Evolutionary conservation across 2,888 invertebrate species (phyloP).

Genomic region (Frankliniella fusca): DNA sequence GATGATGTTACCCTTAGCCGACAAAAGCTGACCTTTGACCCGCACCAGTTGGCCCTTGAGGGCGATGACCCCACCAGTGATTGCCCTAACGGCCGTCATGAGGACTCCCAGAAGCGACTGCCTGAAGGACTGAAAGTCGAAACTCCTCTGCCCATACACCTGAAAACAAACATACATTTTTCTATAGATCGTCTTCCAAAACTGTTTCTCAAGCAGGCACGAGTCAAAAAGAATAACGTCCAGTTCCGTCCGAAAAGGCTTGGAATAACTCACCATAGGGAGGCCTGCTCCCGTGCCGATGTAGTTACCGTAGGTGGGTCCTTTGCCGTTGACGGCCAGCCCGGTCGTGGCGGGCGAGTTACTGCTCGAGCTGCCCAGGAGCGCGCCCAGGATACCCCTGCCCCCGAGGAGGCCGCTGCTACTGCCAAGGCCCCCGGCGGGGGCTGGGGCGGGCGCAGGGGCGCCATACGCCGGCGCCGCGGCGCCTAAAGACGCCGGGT

Average conservation of each 20-base stretch:
- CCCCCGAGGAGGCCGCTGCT: neutral
- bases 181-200: too few relatives aligned
- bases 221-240: too few relatives aligned
- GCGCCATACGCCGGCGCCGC: too few relatives aligned
- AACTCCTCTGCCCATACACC: constrained; percentile 43
- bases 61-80: constrained; percentile 77
- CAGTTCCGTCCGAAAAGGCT: too few relatives aligned
- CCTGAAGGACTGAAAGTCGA: constrained; percentile 69
- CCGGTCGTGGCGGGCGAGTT: neutral
- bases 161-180: too few relatives aligned
- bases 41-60: constrained; percentile 79
- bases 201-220: too few relatives aligned
- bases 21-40: constrained; percentile 66
- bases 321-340: neutral
- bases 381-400: neutral
- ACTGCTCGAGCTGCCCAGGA: neutral
- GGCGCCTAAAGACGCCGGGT: too few relatives aligned
- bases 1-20: constrained; percentile 53
- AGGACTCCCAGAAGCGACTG: constrained; percentile 76
- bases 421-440: neutral
- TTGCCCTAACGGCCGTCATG: constrained; percentile 78
- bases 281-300: constrained; percentile 5
- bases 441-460: neutral
- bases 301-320: neutral
- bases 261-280: neutral